Evolutionary conservation across 2,113 vertebrate genomes (phyloP).

Genomic region (Gopherus flavomarginatus): DNA sequence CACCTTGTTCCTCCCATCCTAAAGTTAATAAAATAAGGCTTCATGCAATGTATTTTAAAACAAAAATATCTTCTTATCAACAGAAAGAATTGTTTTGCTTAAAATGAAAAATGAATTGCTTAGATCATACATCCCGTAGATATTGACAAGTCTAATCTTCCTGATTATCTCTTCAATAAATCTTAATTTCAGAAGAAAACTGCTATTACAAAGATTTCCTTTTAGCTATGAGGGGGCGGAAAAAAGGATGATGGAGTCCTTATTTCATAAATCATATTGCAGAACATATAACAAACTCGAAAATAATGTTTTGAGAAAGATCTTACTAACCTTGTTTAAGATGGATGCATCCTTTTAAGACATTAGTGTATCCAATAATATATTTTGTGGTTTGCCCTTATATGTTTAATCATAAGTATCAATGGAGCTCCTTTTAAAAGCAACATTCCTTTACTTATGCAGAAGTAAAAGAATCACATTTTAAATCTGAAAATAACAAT

Average conservation of each 20-base stretch:
- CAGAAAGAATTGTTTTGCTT: slow-evolving; percentile 10
- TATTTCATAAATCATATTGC: slow-evolving; percentile 55
- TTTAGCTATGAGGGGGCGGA: slow-evolving; percentile 32
- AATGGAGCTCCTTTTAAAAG: background rate
- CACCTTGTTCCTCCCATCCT: background rate
- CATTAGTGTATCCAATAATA: background rate
- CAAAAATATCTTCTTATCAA: background rate
- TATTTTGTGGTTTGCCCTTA: slow-evolving; percentile 8
- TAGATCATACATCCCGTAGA: slow-evolving; percentile 21
- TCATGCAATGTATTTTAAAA: background rate
- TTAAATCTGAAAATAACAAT: background rate
- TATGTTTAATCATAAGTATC: background rate
- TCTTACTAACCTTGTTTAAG: slow-evolving; percentile 40
- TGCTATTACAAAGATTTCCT: slow-evolving; percentile 16
- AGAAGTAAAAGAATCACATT: background rate
- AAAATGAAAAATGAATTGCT: slow-evolving; percentile 45
- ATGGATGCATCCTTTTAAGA: slow-evolving; percentile 27
- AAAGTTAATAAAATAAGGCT: background rate
- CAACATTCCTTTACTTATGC: background rate
- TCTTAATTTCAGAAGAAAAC: slow-evolving; percentile 60
- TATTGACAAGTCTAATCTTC: slow-evolving; percentile 56
- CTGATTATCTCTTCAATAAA: slow-evolving; percentile 64
- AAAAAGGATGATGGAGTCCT: slow-evolving; percentile 41
- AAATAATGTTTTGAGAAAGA: slow-evolving; percentile 43
- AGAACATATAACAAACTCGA: slow-evolving; percentile 20